Evolutionary conservation across 1,140 invertebrate genomes (phyloP), one percentile per base, ranked within the genome.

Genomic region (Drosophila tristis): DNA sequence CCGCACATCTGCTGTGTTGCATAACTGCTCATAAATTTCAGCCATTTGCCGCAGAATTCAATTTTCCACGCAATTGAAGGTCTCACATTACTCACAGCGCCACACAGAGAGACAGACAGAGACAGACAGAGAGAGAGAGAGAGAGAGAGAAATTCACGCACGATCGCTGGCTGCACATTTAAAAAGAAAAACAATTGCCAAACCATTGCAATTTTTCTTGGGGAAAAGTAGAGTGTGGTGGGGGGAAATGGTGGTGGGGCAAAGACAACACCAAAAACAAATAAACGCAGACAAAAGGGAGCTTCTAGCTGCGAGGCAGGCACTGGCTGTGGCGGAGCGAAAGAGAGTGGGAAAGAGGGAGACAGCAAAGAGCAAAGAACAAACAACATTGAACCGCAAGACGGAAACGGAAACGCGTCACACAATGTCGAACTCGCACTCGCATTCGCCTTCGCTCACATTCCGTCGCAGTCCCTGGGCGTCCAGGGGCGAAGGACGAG

Each of bases 341-440:
- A 53, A 39, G 35, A 57, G 29, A 8, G 35, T 20, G 20, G 20
- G 20, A 20, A 20, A 26, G 57, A 35, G 39, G 26, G 29, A 25
- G 53, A 56, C 49, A 47, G 66, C 35, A 51, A 15, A 64, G 61
- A 53, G 56, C 63, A 68, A 67, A 80, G 65, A 86, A 50, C 74
- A 87, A 81, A 78, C 75, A 82, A 64, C 61, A 72, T 50, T 55
- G 31, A 58, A 67, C 73, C 72, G 55, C 62, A 67, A 80, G 56
- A 70, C 64, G 78, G 84, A 82, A 89, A 66, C 82, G 84, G 82
- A 87, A 86, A 76, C 82, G 82, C 82, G 78, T 82, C 82, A 81
- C 78, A 80, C 78, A 74, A 65, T 78, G 82, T 81, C 62, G 74
- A 72, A 57, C 35, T 45, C 25, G 26, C 50, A 53, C 51, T 68